phyloP scores from a whole-genome alignment of 2,797 vertebrate genomes.

The Cuculus canorus region DNA sequence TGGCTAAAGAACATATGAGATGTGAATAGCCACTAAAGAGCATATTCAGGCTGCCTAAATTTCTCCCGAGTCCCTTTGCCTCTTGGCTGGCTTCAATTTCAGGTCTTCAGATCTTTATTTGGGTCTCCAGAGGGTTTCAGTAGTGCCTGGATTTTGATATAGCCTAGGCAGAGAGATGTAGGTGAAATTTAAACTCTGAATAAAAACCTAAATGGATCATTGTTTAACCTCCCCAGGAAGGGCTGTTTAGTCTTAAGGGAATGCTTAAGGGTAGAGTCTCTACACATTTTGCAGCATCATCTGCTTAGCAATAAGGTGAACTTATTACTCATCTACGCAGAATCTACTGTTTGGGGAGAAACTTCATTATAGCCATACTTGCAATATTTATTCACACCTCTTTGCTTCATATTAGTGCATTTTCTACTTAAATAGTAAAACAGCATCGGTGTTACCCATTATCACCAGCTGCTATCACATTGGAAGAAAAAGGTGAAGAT shows the following conservation, averaged over 20 bases:
- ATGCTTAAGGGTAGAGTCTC: background rate
- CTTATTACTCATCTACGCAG: background rate
- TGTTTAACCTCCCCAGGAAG: constrained; percentile 18
- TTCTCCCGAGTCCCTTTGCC: constrained; percentile 62
- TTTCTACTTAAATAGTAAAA: background rate
- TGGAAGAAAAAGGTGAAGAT: background rate
- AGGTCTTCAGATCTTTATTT: constrained; percentile 53
- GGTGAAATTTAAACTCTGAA: constrained; percentile 47
- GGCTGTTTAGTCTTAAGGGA: constrained; percentile 1
- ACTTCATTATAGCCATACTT: background rate
- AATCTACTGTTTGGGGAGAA: background rate
- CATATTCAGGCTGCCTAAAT: constrained; percentile 48
- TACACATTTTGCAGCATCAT: background rate
- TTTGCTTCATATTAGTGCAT: background rate
- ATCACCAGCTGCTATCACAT: background rate
- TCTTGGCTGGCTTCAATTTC: constrained; percentile 68
- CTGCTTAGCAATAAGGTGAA: constrained; percentile 12
- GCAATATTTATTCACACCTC: background rate
- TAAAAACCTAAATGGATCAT: constrained; percentile 12
- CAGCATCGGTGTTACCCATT: background rate
- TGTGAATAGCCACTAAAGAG: constrained; percentile 49
- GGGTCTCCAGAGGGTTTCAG: constrained; percentile 28
- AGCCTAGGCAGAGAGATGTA: constrained; percentile 1
- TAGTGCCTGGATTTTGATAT: constrained; percentile 53
- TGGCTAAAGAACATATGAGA: constrained; percentile 47